Evolutionary conservation across 2,797 vertebrate species (phyloP).

Genomic region (Balearica regulorum): DNA sequence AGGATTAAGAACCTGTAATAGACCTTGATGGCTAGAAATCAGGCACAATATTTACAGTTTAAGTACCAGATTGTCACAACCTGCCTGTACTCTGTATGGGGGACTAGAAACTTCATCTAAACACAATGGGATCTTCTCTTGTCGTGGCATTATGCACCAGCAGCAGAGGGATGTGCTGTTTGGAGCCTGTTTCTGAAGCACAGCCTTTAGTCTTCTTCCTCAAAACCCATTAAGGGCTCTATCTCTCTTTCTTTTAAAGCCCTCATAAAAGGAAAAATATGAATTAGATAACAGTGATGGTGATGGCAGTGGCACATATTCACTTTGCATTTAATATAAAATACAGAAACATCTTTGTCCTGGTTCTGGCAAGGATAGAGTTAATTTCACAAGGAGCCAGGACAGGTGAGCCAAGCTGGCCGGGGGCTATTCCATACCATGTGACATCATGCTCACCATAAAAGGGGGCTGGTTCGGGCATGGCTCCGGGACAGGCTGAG

Average conservation of each 20-base stretch:
- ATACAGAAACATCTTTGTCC: background rate
- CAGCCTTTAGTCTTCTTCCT: background rate
- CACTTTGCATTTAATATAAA: background rate
- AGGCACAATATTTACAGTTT: background rate
- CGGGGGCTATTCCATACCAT: too few species aligned
- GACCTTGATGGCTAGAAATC: background rate
- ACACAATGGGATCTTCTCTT: background rate
- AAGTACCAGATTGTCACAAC: background rate
- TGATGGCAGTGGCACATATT: background rate
- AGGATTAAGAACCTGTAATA: background rate
- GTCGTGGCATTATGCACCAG: background rate
- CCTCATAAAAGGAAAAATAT: background rate
- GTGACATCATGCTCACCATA: too few species aligned
- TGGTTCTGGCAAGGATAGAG: too few species aligned
- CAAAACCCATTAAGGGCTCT: background rate
- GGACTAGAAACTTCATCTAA: background rate
- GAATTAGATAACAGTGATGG: background rate
- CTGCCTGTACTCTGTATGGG: background rate
- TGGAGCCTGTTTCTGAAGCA: background rate
- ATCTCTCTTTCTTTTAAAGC: background rate
- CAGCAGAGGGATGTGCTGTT: background rate
- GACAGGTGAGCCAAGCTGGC: too few species aligned
- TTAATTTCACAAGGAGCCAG: too few species aligned
- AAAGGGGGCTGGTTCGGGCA: too few species aligned
- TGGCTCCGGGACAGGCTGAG: too few species aligned